Conservation (phyloP, 2,888 invertebrate genomes). For the Eupithecia abbreviata region DNA sequence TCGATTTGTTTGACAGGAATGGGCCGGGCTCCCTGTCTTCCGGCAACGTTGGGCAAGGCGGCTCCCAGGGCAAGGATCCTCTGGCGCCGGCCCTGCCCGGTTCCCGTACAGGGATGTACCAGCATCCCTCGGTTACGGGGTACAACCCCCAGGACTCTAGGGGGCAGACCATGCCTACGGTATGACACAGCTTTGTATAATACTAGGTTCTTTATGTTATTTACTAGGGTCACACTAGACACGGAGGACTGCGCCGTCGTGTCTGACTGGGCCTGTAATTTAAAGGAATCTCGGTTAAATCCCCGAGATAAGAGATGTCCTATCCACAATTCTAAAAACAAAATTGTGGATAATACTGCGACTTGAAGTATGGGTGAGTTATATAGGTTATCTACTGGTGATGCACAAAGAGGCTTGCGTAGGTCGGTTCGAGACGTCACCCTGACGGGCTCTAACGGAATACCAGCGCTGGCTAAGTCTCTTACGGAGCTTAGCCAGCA, state of each 20-base stretch:
- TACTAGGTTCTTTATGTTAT: too few relatives aligned
- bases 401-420: background rate
- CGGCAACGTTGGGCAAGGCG: slow-evolving; percentile 66
- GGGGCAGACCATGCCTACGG: slow-evolving; percentile 72
- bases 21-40: slow-evolving; percentile 67
- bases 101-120: slow-evolving; percentile 69
- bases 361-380: background rate
- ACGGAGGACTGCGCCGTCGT: background rate
- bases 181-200: slow-evolving; percentile 36
- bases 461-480: too few relatives aligned
- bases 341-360: background rate
- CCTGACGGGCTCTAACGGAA: too few relatives aligned
- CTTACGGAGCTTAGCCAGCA: too few relatives aligned
- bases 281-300: background rate
- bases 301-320: background rate
- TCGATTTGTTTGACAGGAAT: slow-evolving; percentile 66
- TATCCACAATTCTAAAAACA: background rate
- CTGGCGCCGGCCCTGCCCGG: slow-evolving; percentile 72
- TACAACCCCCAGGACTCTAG: slow-evolving; percentile 77
- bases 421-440: too few relatives aligned
- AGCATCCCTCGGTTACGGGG: slow-evolving; percentile 74
- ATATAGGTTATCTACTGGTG: background rate
- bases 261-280: background rate
- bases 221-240: background rate
- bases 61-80: slow-evolving; percentile 77